Base-by-base conservation (phyloP, 2,888 invertebrate genomes). In the Drosophila leonis region DNA sequence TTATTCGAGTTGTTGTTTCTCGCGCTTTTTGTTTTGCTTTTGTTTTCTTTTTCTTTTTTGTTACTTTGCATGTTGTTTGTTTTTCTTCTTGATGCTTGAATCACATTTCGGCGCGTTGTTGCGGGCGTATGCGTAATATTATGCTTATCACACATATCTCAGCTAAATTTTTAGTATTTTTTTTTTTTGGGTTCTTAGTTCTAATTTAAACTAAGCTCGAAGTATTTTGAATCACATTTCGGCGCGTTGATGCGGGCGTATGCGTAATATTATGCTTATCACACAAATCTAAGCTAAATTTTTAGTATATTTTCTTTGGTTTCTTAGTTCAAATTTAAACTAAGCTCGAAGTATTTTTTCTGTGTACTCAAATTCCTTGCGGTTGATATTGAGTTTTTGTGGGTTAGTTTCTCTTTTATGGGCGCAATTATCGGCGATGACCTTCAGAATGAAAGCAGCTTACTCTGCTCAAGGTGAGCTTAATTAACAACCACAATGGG, bases 401-500 rank as follows among this genome's bases (percentile, higher is more conserved):
- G 49, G 51, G 65, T 33, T 39, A 10, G 27, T 54, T 20, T 37
- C 33, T 5, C 9, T n/a, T 52, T 69, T 80, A 62, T 67, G 68
- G 37, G 1, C 60, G 37, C 74, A 82, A 79, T 78, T 85, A 90
- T 90, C 86, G 77, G 41, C 59, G 76, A 74, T 77, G 87, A 82
- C 88, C 91, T 90, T 90, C 73, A 72, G 66, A 71, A 56, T 56
- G 51, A 75, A 67, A 77, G 72, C 62, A 70, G 70, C 75, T 63
- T 56, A 63, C 61, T 42, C 33, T 39, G 65, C 70, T 57, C 80
- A 90, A 90, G 88, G 90, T 78, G 54, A 78, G 74, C 73, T 75
- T 90, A 89, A 90, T 90, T 91, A 91, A 75, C 84, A 60, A 64
- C 62, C 72, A 59, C 70, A 81, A 57, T 59, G 48, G 63, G 55